Conservation (phyloP, 2,888 invertebrate genomes). For the Schizaphis graminum region DNA sequence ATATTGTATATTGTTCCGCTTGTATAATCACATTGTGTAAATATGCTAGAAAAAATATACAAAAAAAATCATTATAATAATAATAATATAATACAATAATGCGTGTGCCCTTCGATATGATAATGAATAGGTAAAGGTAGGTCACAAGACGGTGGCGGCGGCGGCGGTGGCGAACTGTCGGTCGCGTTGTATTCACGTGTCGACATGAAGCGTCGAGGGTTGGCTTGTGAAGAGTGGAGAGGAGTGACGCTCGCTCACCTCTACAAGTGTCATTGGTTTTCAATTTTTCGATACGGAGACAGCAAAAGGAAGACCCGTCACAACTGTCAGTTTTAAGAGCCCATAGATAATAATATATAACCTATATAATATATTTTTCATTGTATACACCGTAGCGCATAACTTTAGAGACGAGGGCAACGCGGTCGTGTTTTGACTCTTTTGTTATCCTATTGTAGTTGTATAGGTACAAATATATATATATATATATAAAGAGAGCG, state of each 20-base stretch:
- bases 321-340: conserved; percentile 42
- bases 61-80: conserved; percentile 26
- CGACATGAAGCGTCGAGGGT: neutral
- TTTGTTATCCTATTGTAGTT: conserved; percentile 27
- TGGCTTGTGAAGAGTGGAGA: neutral
- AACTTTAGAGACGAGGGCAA: neutral
- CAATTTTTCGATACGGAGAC: conserved; percentile 11
- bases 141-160: neutral
- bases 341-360: conserved; percentile 7
- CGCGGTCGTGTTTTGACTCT: conserved; percentile 58
- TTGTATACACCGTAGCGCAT: neutral
- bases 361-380: neutral
- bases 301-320: conserved; percentile 35
- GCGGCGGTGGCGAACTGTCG: neutral
- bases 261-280: conserved; percentile 56
- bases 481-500: neutral
- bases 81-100: conserved; percentile 36
- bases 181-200: neutral
- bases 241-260: neutral
- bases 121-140: neutral
- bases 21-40: conserved; percentile 6
- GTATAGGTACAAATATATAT: neutral
- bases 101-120: conserved; percentile 28
- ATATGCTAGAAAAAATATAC: neutral
- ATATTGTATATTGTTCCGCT: neutral